These are phyloP conservation scores for Hypena proboscidalis DNA, from an alignment of 2,888 invertebrate species.

Conservation along the genomic window DNA sequence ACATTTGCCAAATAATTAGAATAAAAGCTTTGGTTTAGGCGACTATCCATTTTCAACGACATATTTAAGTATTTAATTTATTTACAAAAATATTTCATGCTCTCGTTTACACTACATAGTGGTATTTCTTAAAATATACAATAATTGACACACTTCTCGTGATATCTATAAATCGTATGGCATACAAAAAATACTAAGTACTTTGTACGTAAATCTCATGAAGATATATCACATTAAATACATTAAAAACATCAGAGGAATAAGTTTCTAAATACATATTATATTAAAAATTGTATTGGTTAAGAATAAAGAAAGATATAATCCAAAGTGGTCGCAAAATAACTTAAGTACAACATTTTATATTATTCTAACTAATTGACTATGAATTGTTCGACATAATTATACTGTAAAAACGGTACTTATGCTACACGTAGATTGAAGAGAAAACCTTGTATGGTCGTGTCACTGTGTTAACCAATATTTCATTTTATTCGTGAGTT, in stretches of 20 bases:
- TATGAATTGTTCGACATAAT: conserved; percentile 9
- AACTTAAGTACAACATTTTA: conserved; percentile 9
- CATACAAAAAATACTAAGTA: conserved; percentile 64
- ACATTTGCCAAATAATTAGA: conserved; percentile 12
- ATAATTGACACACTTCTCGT: conserved; percentile 39
- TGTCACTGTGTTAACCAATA: too few relatives aligned
- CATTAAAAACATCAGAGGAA: conserved; percentile 26
- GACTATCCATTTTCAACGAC: conserved; percentile 10
- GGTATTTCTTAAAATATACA: conserved; percentile 10
- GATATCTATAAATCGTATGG: conserved; percentile 52
- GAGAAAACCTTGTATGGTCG: too few relatives aligned
- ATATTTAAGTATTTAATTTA: conserved; percentile 9
- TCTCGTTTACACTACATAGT: not conserved
- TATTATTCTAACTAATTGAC: too few relatives aligned
- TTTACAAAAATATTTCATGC: conserved; percentile 27
- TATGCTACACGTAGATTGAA: too few relatives aligned
- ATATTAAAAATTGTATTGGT: conserved; percentile 8
- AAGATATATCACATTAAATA: conserved; percentile 53
- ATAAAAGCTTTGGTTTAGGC: conserved; percentile 26
- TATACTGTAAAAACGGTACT: not conserved
- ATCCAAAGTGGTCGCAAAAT: not conserved
- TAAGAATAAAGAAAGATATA: conserved; percentile 4
- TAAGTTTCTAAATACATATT: conserved; percentile 16
- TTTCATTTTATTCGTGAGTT: too few relatives aligned
- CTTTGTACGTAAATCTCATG: conserved; percentile 68